These are phyloP conservation scores for Charina bottae DNA, from an alignment of 2,113 vertebrate species.

Conservation along the genomic window DNA sequence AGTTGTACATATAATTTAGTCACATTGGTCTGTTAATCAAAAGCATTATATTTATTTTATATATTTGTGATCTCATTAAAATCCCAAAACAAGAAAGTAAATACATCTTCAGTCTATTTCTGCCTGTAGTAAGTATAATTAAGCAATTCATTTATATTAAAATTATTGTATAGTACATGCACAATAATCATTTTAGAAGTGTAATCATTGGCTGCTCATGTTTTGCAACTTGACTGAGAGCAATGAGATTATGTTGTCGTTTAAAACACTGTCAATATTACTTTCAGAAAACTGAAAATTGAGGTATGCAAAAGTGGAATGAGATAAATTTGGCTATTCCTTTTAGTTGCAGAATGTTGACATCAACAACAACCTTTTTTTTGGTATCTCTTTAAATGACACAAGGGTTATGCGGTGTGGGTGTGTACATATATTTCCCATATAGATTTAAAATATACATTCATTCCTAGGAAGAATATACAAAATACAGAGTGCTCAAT, in stretches of 20 bases:
- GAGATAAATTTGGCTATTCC: slow-evolving; percentile 39
- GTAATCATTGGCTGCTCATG: slow-evolving; percentile 71
- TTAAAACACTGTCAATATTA: slow-evolving; percentile 53
- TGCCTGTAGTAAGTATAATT: slow-evolving; percentile 66
- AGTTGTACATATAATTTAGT: slow-evolving; percentile 27
- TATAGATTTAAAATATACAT: slow-evolving; percentile 45
- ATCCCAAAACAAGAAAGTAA: slow-evolving; percentile 69
- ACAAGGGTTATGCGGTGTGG: slow-evolving; percentile 18
- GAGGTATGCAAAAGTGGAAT: slow-evolving; percentile 29
- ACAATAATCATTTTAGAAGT: slow-evolving; percentile 63
- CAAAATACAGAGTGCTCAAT: slow-evolving; percentile 9
- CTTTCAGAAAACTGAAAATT: slow-evolving; percentile 49
- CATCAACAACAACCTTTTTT: slow-evolving; percentile 31
- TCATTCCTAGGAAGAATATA: slow-evolving; percentile 62
- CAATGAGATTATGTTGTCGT: slow-evolving; percentile 69
- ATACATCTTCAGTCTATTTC: slow-evolving; percentile 70
- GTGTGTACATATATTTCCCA: neutral
- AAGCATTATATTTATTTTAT: slow-evolving; percentile 46
- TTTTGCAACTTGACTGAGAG: slow-evolving; percentile 59
- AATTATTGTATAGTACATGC: slow-evolving; percentile 70
- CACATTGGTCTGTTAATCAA: slow-evolving; percentile 30
- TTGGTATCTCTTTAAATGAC: neutral
- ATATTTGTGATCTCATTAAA: slow-evolving; percentile 66
- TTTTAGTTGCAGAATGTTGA: slow-evolving; percentile 22
- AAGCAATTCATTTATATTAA: slow-evolving; percentile 59